phyloP scores from a whole-genome alignment of 1,140 invertebrate species.

The Hirudo medicinalis region DNA sequence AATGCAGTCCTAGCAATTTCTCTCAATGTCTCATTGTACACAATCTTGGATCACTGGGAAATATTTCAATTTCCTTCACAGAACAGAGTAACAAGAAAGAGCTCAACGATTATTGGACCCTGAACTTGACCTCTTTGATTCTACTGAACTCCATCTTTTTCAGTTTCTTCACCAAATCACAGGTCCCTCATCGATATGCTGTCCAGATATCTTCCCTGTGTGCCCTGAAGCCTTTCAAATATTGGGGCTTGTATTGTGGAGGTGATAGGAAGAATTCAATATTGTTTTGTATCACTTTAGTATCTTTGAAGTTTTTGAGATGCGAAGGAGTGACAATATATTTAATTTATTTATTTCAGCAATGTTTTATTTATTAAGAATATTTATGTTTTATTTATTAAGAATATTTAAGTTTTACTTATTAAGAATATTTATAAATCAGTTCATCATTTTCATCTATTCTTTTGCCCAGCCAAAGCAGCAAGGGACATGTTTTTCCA shows the following conservation, averaged over 20 bases:
- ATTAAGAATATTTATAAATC: no score
- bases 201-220: slow-evolving; percentile 78
- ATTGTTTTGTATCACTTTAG: slow-evolving; percentile 11
- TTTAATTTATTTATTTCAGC: background rate
- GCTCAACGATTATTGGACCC: slow-evolving; percentile 51
- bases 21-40: slow-evolving; percentile 64
- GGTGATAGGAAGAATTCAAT: slow-evolving; percentile 47
- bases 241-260: slow-evolving; percentile 64
- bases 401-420: no score
- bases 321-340: background rate
- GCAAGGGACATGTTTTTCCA: slow-evolving; percentile 82
- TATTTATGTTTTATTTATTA: no score
- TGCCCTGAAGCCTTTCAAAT: slow-evolving; percentile 60
- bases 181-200: slow-evolving; percentile 46
- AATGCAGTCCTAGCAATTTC: slow-evolving; percentile 44
- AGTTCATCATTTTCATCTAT: background rate
- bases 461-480: slow-evolving; percentile 44
- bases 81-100: slow-evolving; percentile 43
- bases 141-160: slow-evolving; percentile 65
- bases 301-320: background rate
- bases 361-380: no score
- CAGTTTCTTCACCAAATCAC: slow-evolving; percentile 42
- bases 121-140: slow-evolving; percentile 66
- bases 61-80: slow-evolving; percentile 49
- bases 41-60: slow-evolving; percentile 76